A percentile compares a stretch with the other conserved stretches of the same genome.
Evolutionary conservation across 2,888 invertebrate genomes (phyloP).

Genomic region (Pristionchus exspectatus): DNA sequence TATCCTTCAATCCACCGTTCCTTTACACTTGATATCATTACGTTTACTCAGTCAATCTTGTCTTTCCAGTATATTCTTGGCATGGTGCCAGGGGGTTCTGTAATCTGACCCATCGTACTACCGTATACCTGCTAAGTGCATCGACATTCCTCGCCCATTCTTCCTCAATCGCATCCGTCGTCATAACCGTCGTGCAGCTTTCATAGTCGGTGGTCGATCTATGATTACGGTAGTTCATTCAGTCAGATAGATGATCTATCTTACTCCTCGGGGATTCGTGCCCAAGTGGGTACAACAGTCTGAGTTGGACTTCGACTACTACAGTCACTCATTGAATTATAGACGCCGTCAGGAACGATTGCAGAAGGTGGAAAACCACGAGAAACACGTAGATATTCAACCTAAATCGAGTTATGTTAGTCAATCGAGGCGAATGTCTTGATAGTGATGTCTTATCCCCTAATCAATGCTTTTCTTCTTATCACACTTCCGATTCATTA

Average conservation of each 20-base stretch:
- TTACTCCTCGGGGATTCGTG: neutral
- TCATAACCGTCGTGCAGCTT: neutral
- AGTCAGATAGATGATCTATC: neutral
- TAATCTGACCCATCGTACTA: neutral
- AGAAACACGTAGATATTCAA: neutral
- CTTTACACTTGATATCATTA: neutral
- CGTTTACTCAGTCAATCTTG: too few species aligned
- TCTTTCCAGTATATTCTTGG: too few species aligned
- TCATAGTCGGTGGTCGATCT: neutral
- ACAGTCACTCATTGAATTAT: neutral
- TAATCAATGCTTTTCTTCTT: neutral
- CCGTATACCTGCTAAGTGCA: slow-evolving; percentile 21
- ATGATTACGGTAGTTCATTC: neutral
- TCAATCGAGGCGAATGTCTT: neutral
- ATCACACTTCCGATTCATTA: neutral
- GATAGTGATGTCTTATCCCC: neutral
- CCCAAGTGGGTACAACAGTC: neutral
- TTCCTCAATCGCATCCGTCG: neutral
- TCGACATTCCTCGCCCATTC: neutral
- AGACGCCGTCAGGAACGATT: neutral
- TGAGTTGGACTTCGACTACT: neutral
- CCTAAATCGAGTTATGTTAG: neutral
- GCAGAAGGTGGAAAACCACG: neutral
- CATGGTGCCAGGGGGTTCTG: too few species aligned
- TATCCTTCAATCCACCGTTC: neutral